Evolutionary conservation across 2,888 invertebrate genomes (phyloP), one percentile per base, ranked within the genome.

Genomic region (Choreutis nemorana): DNA sequence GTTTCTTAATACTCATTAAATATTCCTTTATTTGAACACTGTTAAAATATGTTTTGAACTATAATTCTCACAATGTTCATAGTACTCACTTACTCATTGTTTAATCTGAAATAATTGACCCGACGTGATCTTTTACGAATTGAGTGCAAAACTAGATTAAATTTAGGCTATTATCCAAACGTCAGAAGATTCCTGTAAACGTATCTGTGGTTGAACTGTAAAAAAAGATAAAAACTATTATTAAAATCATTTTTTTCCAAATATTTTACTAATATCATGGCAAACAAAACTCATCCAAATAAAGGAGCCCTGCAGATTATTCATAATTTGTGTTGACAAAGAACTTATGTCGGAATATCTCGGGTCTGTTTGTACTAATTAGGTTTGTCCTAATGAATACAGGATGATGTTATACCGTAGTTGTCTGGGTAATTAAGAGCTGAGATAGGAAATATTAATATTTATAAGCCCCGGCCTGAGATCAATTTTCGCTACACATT

Each of bases 371-470:
- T 60, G 50, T 50, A 45, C 54, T 72, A 72, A 73, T 73, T 64
- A 73, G 64, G 60, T 71, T 62, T 54, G 48, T 39, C 52, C 53
- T 72, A 63, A 71, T 71, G 62, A 72, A 72, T 65, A 71, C 62
- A 57, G 60, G 60, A 55, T 42, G 52, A 51, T 58, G 57, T 59
- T 65, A 58, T 64, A 59, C 61, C 59, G 54, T 62, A 70, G 65
- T 67, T 67, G 62, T 65, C 63, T 59, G 57, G 58, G 52, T 67
- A 72, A 73, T 72, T 71, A 72, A 67, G 64, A 63, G 55, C 64
- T 55, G 54, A 70, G 65, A 67, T 67, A 63, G 57, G 61, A 67
- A 66, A 65, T 70, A 71, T 73, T 73, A 73, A 73, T 71, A 75
- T 71, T 70, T 70, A 72, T 72, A 68, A 71, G 61, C 41, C 42